Conservation (phyloP, 2,797 vertebrate genomes). For the Arnoldichthys spilopterus region DNA sequence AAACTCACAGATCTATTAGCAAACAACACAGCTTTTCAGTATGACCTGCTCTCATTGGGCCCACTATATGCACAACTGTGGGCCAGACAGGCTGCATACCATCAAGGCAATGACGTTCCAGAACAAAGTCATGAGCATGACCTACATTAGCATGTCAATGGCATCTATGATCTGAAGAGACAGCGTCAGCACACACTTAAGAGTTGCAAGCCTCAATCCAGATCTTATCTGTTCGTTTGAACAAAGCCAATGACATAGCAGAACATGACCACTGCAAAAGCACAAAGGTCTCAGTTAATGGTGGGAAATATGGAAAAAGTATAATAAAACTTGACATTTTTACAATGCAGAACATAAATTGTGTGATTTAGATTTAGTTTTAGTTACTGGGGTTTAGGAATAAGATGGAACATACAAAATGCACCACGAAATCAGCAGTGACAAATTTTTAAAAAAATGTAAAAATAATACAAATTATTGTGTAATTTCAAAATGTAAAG, state of each 20-base stretch:
- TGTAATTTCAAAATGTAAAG: too few species aligned
- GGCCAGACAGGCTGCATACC: slow-evolving; percentile 64
- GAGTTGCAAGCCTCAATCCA: neutral
- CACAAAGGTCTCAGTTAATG: neutral
- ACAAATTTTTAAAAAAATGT: too few species aligned
- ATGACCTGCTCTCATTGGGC: neutral
- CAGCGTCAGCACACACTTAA: slow-evolving; percentile 16
- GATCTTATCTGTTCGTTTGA: slow-evolving; percentile 9
- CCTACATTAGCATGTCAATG: slow-evolving; percentile 62
- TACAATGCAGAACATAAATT: neutral
- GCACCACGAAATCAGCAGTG: too few species aligned
- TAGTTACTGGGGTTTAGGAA: too few species aligned
- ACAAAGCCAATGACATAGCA: neutral
- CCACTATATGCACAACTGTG: neutral
- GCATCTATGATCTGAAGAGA: slow-evolving; percentile 34
- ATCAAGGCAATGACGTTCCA: slow-evolving; percentile 60
- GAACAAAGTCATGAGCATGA: slow-evolving; percentile 53
- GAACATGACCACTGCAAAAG: neutral
- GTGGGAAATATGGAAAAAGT: neutral
- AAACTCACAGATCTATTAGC: neutral
- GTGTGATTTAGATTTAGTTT: too few species aligned
- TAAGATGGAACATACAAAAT: too few species aligned
- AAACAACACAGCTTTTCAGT: neutral
- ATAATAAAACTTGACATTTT: neutral
- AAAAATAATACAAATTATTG: too few species aligned